Evolutionary conservation across 2,888 invertebrate species (phyloP).

Genomic region (Elaeidobius kamerunicus): DNA sequence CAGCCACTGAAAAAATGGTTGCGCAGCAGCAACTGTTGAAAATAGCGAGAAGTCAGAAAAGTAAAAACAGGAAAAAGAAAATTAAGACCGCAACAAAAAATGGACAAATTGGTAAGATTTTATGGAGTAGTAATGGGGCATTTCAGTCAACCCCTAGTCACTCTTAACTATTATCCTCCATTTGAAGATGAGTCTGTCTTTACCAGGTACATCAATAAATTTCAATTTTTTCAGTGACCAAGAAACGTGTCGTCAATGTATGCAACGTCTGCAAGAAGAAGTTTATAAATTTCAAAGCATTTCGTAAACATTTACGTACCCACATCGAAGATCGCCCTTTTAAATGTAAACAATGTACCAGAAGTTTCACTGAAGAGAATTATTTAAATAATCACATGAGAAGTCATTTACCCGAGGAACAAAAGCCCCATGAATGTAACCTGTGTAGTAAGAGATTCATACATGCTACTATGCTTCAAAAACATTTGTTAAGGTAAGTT

Average conservation of each 20-base stretch:
- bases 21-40: conserved; percentile 49
- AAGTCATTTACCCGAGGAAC: conserved; percentile 46
- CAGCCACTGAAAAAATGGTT: conserved; percentile 46
- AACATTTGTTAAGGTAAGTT: conserved; percentile 46
- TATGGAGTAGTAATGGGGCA: too few relatives aligned
- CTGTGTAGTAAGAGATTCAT: conserved; percentile 51
- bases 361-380: conserved; percentile 50
- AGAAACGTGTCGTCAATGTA: conserved; percentile 45
- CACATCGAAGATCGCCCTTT: conserved; percentile 51
- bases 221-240: conserved; percentile 32
- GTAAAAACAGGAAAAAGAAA: conserved; percentile 43
- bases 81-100: conserved; percentile 10
- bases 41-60: conserved; percentile 45
- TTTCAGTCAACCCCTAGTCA: too few relatives aligned
- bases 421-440: conserved; percentile 51
- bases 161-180: too few relatives aligned
- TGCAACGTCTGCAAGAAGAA: conserved; percentile 51
- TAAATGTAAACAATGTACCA: conserved; percentile 48
- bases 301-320: conserved; percentile 50
- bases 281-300: conserved; percentile 50
- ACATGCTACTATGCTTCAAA: conserved; percentile 49
- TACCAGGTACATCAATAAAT: neutral
- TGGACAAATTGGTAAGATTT: conserved; percentile 11
- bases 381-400: conserved; percentile 51
- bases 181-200: neutral